Base-by-base conservation (phyloP, 2,113 vertebrate genomes). In the Osmerus mordax region DNA sequence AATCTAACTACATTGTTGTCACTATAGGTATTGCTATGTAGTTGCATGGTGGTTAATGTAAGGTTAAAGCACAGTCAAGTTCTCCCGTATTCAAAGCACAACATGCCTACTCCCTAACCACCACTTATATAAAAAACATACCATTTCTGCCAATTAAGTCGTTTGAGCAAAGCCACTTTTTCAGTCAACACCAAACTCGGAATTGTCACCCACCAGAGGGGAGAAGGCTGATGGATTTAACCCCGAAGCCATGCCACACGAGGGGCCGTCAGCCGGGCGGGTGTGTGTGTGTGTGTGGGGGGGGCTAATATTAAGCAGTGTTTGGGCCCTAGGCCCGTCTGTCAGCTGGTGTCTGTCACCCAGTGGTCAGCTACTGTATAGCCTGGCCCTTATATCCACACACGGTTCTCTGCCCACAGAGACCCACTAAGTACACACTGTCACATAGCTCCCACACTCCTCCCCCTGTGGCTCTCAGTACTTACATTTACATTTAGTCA, bases 361-460 rank as follows among this genome's bases (percentile, higher is more conserved):
- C 3, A 70, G 82, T 75, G 83, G 80, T 83, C 82, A 76, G 78
- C 81, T 87, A 84, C 83, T 84, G 85, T 86, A 80, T 70, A 75
- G 70, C 59, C 58, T 68, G 71, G 73, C 80, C 70, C 75, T 83
- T 77, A 82, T 81, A 83, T 75, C 76, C 76, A 83, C 72, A 76
- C 59, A 76, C 59, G 4, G 54, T 6, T 2, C 73, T 79, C 18
- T 25, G 70, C 68, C 84, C 75, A 3, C 81, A 80, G 81, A 83
- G 77, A 69, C 77, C 74, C 69, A 67, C 65, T 86, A 82, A 84
- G 82, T 79, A 85, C 81, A 85, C 80, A 80, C 74, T 84, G 81
- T 81, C 69, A 68, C 75, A 73, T 71, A 77, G 77, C 76, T 73
- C 83, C 79, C 85, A 88, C 79, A 83, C 62, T 62, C 72, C 77